Base-by-base conservation (phyloP, 2,797 vertebrate species). In the Xenopus petersii region DNA sequence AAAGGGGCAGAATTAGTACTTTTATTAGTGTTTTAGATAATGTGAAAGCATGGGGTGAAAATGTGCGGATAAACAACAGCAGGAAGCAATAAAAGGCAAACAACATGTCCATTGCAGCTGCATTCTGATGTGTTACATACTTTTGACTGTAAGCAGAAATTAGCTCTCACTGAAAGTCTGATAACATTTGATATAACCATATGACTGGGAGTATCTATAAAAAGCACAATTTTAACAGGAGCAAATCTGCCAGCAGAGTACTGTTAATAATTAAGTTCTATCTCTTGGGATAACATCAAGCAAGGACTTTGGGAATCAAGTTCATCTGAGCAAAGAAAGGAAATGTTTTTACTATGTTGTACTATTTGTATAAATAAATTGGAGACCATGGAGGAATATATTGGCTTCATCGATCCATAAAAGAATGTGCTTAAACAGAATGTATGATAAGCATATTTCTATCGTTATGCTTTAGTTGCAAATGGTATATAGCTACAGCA, bases 351-450 rank as follows among this genome's bases (percentile, higher is more conserved):
- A 71, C 63, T 67, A 64, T 60, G 75, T 61, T 67, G 64, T 71
- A 59, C 62, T 62, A 54, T 71, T 77, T 71, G 70, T 72, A 72
- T 47, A 71, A 77, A 72, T 72, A 72, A 71, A 72, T 72, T 71
- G 69, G 47, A 46, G 67, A 77, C 46, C 70, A 67, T 61, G 61
- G 55, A 62, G 64, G 51, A n/a, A 30, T 30, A 30, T 30, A 30
- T 24, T 48, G 61, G 33, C 55, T 21, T 51, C 42, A 61, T 71
- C 66, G 61, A 72, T 77, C 56, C 75, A 46, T 51, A 77, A 36
- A 63, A 24, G 64, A 26, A 72, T 55, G 26, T 66, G 67, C 69
- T 67, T 67, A 63, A 66, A 4, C 17, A 55, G 54, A 70, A 71
- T 67, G 47, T 54, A 46, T 26, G 75, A 71, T 60, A 71, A 77